Percentiles rank a stretch among this genome's conserved stretches.
phyloP scores from a whole-genome alignment of 30 jellyfish, hydroid and myxozoan species.

The Turritopsis rubra region DNA sequence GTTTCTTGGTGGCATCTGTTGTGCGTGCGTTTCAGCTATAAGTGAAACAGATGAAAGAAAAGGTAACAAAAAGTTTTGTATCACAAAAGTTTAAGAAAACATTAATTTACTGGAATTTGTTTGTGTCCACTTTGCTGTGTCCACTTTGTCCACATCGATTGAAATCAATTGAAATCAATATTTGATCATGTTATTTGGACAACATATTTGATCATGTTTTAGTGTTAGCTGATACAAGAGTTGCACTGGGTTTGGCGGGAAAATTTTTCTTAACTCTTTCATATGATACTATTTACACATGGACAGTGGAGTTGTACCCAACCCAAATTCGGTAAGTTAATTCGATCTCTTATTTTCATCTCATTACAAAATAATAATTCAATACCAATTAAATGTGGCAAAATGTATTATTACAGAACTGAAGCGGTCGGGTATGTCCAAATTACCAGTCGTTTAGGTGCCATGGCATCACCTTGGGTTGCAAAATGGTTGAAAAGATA shows the following conservation, averaged over 20 bases:
- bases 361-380: too few species aligned
- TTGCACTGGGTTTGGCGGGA: conserved; percentile 74
- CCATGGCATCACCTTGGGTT: conserved; percentile 81
- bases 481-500: conserved; percentile 50
- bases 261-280: conserved; percentile 64
- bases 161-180: too few species aligned
- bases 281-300: conserved; percentile 75
- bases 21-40: conserved; percentile 50
- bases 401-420: conserved; percentile 56
- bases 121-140: too few species aligned
- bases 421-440: conserved; percentile 80
- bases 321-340: conserved; percentile 49
- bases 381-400: too few species aligned
- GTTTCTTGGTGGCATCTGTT: conserved; percentile 60
- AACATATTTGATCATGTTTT: neutral
- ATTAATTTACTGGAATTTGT: too few species aligned
- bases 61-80: too few species aligned
- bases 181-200: too few species aligned
- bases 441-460: conserved; percentile 81
- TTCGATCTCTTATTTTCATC: neutral
- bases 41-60: conserved; percentile 13
- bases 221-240: conserved; percentile 41
- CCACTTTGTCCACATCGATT: too few species aligned
- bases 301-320: conserved; percentile 92
- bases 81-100: too few species aligned